Base-by-base conservation (phyloP, 2,888 invertebrate species). In the Oscheius onirici region DNA sequence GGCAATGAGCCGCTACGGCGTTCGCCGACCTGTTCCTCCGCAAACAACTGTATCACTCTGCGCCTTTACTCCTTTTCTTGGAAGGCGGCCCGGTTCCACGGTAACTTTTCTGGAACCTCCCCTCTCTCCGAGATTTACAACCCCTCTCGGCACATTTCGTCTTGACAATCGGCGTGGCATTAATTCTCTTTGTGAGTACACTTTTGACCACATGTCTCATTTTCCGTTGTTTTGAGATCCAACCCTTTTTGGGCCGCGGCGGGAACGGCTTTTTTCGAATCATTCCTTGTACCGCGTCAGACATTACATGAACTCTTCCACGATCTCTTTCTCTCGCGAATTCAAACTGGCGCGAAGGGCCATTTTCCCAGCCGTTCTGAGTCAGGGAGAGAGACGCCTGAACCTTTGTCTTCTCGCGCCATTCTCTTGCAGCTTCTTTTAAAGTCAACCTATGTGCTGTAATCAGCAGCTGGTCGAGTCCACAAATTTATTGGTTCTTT, bases 1-100 rank as follows among this genome's bases (percentile, higher is more conserved):
- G 34, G 63, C 63, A 61, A 61, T 63, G 63, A 63, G 63, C 28
- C 61, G 63, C 46, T 11, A 63, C 46, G 49, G 63, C 49, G 44
- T 17, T 24, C 24, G 52, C 52, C 58, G 58, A 58, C 63, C 63
- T 63, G 63, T 63, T 63, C 63, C 63, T 49, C 60, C 63, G 63
- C 49, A 49, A 46, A 60, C 63, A 63, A 63, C 63, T 63, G 63
- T 63, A 63, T 63, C 63, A 43, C 55, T n/a, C 22, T 24, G 20
- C 20, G 20, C 46, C 20, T 46, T 46, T 46, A 46, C 46, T 46
- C 46, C 26, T 24, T 52, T 17, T 52, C 22, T 52, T 52, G 11
- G 13, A n/a, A 20, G 11, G 13, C 20, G 13, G 26, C 55, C 22
- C 26, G 22, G 24, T 55, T n/a, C 55, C 24, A 26, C 34, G n/a